These are phyloP conservation scores for Phyllostomus discolor DNA, from an alignment of 2,113 vertebrate genomes.

Conservation along the genomic window DNA sequence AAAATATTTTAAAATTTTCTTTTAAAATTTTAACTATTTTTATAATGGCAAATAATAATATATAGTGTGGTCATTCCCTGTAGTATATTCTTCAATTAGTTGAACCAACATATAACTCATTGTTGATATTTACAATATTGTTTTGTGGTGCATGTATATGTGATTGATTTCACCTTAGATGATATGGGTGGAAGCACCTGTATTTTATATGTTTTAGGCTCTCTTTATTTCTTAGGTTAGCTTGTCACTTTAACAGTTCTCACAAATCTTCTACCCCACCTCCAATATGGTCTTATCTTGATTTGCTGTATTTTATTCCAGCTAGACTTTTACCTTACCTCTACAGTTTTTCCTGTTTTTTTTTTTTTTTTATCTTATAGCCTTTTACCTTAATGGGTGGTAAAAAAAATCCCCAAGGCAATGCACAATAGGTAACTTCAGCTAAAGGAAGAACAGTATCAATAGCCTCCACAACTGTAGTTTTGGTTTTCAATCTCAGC, in stretches of 20 bases:
- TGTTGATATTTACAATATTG: not conserved
- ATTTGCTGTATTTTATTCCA: not conserved
- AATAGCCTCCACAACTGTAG: not conserved
- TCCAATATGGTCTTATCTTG: not conserved
- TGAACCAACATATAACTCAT: not conserved
- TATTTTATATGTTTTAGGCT: not conserved
- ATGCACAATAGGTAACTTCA: not conserved
- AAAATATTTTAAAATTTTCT: not conserved
- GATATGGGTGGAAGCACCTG: not conserved
- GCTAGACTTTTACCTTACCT: not conserved
- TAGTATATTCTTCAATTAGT: not conserved
- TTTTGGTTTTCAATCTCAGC: not conserved
- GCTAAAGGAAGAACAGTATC: not conserved
- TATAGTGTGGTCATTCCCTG: not conserved
- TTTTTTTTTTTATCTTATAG: not conserved
- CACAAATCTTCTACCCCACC: not conserved
- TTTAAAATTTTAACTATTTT: not conserved
- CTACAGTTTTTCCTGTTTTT: not conserved
- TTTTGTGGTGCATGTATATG: not conserved
- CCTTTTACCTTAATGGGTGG: conserved; percentile 21
- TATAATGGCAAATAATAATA: not conserved
- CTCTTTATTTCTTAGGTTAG: not conserved
- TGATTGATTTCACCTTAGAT: not conserved
- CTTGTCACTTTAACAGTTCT: not conserved
- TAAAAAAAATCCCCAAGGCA: not conserved